Evolutionary conservation across 2,797 vertebrate species (phyloP).

Genomic region (Lutjanus campechanus): DNA sequence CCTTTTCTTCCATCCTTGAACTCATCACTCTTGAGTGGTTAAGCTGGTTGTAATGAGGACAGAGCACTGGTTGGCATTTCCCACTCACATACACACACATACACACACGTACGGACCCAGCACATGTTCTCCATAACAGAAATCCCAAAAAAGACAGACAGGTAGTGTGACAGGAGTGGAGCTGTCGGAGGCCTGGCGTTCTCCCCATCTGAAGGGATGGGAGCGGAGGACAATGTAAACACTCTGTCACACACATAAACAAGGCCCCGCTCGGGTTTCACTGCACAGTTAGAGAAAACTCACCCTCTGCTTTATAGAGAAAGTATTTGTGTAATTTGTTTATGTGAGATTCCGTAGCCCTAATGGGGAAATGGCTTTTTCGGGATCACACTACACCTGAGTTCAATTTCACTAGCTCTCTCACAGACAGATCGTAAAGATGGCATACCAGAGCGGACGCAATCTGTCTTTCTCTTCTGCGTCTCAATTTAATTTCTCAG

Average conservation of each 20-base stretch:
- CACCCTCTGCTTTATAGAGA: conserved; percentile 76
- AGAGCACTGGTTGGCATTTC: conserved; percentile 48
- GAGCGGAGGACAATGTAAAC: conserved; percentile 81
- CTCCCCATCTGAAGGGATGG: conserved; percentile 67
- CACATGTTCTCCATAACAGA: conserved; percentile 78
- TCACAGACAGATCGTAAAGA: conserved; percentile 83
- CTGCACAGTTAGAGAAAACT: conserved; percentile 63
- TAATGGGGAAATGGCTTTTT: conserved; percentile 82
- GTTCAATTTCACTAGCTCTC: conserved; percentile 81
- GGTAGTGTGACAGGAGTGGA: conserved; percentile 73
- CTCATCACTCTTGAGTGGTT: conserved; percentile 49
- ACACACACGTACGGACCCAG: conserved; percentile 25
- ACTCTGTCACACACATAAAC: conserved; percentile 83
- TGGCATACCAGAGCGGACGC: conserved; percentile 75
- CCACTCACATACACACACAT: conserved; percentile 1
- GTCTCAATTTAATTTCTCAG: conserved; percentile 72
- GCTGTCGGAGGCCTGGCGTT: conserved; percentile 66
- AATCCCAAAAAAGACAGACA: conserved; percentile 68
- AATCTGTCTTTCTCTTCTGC: conserved; percentile 69
- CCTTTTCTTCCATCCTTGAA: conserved; percentile 50
- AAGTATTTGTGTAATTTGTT: conserved; percentile 86
- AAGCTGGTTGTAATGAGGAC: conserved; percentile 61
- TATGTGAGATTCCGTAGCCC: conserved; percentile 76
- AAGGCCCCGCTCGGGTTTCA: conserved; percentile 77
- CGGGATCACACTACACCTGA: conserved; percentile 80